Percentiles rank a stretch among this genome's conserved stretches.
These are phyloP conservation scores for Bucco capensis DNA, from an alignment of 2,113 vertebrate genomes.

Conservation along the genomic window DNA sequence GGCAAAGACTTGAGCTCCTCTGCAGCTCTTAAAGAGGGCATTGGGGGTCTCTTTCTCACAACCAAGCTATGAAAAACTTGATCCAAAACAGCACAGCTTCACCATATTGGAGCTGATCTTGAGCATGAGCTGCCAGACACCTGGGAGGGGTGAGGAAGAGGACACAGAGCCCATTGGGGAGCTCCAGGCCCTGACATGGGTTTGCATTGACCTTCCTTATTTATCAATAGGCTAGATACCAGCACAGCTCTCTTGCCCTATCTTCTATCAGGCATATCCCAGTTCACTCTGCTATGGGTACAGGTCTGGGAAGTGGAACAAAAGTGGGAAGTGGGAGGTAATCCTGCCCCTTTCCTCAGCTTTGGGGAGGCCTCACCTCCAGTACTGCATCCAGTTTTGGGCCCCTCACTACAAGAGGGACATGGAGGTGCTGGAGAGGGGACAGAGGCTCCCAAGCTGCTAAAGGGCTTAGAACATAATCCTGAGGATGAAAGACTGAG, in stretches of 20 bases:
- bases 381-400: too few species aligned
- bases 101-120: background rate
- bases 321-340: too few species aligned
- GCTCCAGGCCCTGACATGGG: background rate
- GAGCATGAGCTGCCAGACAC: background rate
- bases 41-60: background rate
- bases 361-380: too few species aligned
- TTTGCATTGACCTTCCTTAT: background rate
- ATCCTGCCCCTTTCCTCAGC: too few species aligned
- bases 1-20: background rate
- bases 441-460: too few species aligned
- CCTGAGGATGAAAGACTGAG: too few species aligned
- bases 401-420: too few species aligned
- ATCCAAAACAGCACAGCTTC: background rate
- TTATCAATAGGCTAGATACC: background rate
- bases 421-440: too few species aligned
- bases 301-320: background rate
- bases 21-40: background rate
- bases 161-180: background rate
- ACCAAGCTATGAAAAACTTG: background rate
- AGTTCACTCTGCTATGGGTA: background rate
- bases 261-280: background rate
- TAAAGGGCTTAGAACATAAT: too few species aligned
- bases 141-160: background rate
- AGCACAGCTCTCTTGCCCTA: background rate